Evolutionary conservation across 2,113 vertebrate species (phyloP), one percentile per base, ranked within the genome.

Genomic region (Lagenorhynchus albirostris): DNA sequence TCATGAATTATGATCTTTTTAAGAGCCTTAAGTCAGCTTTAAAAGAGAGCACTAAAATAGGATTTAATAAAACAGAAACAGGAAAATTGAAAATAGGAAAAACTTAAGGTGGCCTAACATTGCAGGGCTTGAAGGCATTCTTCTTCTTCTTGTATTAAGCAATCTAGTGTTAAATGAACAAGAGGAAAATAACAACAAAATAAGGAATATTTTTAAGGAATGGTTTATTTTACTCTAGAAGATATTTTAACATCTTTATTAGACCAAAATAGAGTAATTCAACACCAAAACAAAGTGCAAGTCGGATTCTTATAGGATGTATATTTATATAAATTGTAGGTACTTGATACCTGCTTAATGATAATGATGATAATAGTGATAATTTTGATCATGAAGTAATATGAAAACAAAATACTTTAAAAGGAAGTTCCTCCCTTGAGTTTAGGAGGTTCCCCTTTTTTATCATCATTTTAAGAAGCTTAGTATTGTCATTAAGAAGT

Each of bases 1-100:
- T 96, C 58, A 82, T 36, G 31, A 94, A 83, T 80, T 20, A 95
- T 68, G 33, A 79, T 20, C 65, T 65, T 92, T 94, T 89, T 55
- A 94, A 92, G 33, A 74, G 2, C 4, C 38, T 62, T 53, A 60
- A 84, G 20, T 80, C 68, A 88, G 41, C 53, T 96, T 95, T 97
- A 47, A 92, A 81, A 90, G 18, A 67, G 12, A 95, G 41, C 4
- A 73, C 47, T 67, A 87, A 84, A 94, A 71, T 81, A 29, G 17
- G 33, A 67, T 92, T 67, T 92, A 68, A 65, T 76, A 89, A 95
- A 86, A 68, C 55, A 82, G 38, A 94, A 76, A 47, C 33, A 76
- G 50, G 31, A 91, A 89, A 92, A 89, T 65, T 74, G 13, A 53
- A 95, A 96, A 94, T 12, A 67, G 25, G 21, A 41, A 80, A 58